Conservation (phyloP, 2,888 invertebrate species). For the Oligia latruncula region DNA sequence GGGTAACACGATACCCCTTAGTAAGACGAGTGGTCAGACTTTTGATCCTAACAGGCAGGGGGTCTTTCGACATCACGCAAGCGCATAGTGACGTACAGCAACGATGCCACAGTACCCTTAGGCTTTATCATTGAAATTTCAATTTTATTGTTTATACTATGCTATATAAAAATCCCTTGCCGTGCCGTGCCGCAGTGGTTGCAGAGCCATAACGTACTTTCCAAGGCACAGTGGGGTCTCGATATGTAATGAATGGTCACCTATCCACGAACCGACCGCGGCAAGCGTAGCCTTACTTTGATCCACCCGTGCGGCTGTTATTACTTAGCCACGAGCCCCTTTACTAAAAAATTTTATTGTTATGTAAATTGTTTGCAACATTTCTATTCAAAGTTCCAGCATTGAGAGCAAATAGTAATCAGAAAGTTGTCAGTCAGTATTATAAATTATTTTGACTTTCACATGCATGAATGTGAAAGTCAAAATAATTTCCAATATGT, state of each 20-base stretch:
- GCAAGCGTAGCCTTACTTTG: background rate
- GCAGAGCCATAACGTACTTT: background rate
- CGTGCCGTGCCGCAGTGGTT: background rate
- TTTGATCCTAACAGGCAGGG: background rate
- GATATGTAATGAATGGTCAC: background rate
- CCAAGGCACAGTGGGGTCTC: background rate
- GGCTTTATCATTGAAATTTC: background rate
- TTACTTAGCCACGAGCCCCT: background rate
- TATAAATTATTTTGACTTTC: conserved; percentile 27
- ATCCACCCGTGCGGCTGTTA: background rate
- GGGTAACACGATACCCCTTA: background rate
- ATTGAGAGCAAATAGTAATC: conserved; percentile 12
- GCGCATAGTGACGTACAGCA: background rate
- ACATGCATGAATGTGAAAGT: conserved; percentile 11
- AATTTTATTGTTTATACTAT: background rate
- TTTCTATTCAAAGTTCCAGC: background rate
- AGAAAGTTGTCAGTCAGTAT: background rate
- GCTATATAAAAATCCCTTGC: background rate
- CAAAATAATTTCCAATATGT: background rate
- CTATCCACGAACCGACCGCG: background rate
- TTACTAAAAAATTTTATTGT: background rate
- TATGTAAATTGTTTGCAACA: background rate
- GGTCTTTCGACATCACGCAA: background rate
- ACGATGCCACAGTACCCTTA: background rate
- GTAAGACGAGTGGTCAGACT: background rate